Percentiles rank a stretch among this genome's conserved stretches.
Evolutionary conservation across 2,113 vertebrate genomes (phyloP).

Genomic region (Prunella himalayana): DNA sequence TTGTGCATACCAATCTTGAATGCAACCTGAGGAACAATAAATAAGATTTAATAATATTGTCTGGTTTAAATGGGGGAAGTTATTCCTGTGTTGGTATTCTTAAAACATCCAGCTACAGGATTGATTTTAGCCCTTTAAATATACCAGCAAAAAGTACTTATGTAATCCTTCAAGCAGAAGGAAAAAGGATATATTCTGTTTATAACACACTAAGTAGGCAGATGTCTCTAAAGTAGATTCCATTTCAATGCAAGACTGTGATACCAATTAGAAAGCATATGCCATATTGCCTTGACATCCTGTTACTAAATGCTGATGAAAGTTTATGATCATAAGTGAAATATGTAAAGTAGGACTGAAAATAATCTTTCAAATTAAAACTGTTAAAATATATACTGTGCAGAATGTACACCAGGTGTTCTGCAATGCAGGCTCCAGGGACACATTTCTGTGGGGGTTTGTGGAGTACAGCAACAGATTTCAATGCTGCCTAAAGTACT

Average conservation of each 20-base stretch:
- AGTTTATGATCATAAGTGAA: constrained; percentile 6
- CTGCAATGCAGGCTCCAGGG: background rate
- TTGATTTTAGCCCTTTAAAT: background rate
- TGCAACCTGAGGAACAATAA: background rate
- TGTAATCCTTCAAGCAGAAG: background rate
- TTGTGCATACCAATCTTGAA: background rate
- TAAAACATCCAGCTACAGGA: background rate
- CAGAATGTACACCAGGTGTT: background rate
- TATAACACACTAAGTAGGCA: constrained; percentile 36
- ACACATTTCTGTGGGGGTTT: background rate
- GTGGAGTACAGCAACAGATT: background rate
- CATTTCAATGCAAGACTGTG: constrained; percentile 10
- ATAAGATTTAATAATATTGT: background rate
- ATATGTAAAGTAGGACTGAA: constrained; percentile 20
- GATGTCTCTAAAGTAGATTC: constrained; percentile 32
- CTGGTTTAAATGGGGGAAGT: background rate
- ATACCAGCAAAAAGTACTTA: background rate
- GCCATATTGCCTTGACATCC: background rate
- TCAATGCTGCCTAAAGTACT: background rate
- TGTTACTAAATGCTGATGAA: constrained; percentile 24
- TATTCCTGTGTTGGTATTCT: background rate
- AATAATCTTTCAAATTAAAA: constrained; percentile 7
- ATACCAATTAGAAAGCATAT: constrained; percentile 18
- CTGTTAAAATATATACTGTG: background rate
- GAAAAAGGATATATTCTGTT: background rate